phyloP scores from a whole-genome alignment of 2,113 vertebrate species.

The Nothobranchius kuhntae region DNA sequence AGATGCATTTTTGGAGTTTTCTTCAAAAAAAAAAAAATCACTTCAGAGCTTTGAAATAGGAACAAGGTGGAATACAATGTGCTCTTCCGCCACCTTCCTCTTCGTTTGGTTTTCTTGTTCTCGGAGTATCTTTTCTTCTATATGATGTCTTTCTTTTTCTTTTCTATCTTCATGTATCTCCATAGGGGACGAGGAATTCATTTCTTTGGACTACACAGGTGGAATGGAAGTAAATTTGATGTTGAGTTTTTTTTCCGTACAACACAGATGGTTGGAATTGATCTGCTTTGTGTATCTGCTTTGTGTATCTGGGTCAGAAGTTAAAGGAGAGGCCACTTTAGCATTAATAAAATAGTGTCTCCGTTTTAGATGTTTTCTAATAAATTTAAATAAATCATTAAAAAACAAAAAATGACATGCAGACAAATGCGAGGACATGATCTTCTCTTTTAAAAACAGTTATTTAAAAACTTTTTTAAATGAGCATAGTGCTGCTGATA shows the following conservation, averaged over 20 bases:
- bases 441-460: too few relatives aligned
- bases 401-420: too few relatives aligned
- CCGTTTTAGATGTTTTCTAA: background rate
- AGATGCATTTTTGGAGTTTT: constrained; percentile 41
- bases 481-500: too few relatives aligned
- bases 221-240: constrained; percentile 42
- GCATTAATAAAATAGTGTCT: too few relatives aligned
- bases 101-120: constrained; percentile 29
- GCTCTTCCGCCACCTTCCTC: constrained; percentile 15
- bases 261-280: constrained; percentile 38
- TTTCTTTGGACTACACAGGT: constrained; percentile 58
- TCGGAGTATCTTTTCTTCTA: constrained; percentile 18
- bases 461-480: too few relatives aligned
- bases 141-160: constrained; percentile 32
- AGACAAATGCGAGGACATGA: too few relatives aligned
- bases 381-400: background rate
- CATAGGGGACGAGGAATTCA: constrained; percentile 36
- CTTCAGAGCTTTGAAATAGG: constrained; percentile 49
- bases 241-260: constrained; percentile 48
- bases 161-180: constrained; percentile 16
- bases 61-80: constrained; percentile 36
- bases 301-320: constrained; percentile 13
- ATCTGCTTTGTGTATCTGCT: constrained; percentile 28
- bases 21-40: constrained; percentile 31
- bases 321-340: too few relatives aligned